Conservation (phyloP, 2,888 invertebrate genomes). For the Beris morrisii region DNA sequence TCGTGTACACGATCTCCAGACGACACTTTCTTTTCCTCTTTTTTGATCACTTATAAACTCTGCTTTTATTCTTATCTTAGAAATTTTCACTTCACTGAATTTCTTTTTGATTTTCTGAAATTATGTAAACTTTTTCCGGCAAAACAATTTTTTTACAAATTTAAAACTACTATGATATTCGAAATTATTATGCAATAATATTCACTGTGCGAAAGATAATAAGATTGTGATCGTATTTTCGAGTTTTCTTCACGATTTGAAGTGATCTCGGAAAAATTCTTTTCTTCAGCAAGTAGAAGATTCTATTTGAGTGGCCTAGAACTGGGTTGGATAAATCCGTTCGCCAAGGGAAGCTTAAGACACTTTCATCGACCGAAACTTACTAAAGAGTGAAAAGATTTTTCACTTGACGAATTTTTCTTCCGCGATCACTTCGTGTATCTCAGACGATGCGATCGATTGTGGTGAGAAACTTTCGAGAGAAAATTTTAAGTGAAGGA, state of each 20-base stretch:
- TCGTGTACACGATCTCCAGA: background rate
- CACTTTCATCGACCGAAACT: conserved; percentile 37
- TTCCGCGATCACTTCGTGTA: background rate
- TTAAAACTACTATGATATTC: background rate
- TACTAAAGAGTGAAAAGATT: conserved; percentile 27
- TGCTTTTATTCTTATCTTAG: background rate
- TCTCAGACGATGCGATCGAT: background rate
- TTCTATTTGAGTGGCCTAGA: conserved; percentile 18
- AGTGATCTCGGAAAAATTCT: background rate
- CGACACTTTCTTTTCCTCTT: conserved; percentile 24
- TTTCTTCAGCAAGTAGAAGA: background rate
- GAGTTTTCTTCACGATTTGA: background rate
- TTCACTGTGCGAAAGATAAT: background rate
- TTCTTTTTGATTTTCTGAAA: background rate
- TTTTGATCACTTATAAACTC: background rate
- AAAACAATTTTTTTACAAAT: too few species aligned
- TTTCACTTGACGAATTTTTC: conserved; percentile 15
- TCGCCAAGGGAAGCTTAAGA: conserved; percentile 27
- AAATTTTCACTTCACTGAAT: background rate
- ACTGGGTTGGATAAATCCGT: conserved; percentile 8
- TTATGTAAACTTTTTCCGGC: too few species aligned
- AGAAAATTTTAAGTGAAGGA: too few species aligned
- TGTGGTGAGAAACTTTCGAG: background rate
- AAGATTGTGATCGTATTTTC: background rate
- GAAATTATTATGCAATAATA: background rate